These are phyloP conservation scores for Vireo griseus DNA, from an alignment of 2,797 vertebrate species.

Conservation along the genomic window DNA sequence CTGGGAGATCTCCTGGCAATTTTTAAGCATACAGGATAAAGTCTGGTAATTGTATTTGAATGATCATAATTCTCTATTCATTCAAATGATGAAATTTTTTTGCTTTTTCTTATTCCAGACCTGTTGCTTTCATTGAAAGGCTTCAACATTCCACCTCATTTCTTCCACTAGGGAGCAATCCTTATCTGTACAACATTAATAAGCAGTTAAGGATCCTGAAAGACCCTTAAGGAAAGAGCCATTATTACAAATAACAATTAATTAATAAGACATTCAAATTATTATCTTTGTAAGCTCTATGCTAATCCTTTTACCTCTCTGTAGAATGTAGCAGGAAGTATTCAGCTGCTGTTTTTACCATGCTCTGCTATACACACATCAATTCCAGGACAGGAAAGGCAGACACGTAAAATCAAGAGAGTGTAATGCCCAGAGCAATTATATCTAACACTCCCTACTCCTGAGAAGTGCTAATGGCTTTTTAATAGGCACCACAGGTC, in stretches of 20 bases:
- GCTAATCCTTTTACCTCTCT: constrained; percentile 34
- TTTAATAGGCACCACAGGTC: constrained; percentile 44
- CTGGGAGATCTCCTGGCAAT: not conserved
- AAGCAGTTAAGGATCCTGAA: constrained; percentile 46
- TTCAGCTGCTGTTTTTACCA: not conserved
- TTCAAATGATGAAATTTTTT: not conserved
- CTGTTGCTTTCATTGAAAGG: constrained; percentile 6
- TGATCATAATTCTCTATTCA: not conserved
- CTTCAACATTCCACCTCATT: constrained; percentile 1
- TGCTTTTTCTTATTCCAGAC: not conserved
- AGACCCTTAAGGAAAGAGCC: constrained; percentile 41
- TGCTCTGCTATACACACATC: not conserved
- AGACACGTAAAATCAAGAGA: constrained; percentile 6
- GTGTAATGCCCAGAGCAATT: constrained; percentile 17
- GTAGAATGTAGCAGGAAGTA: constrained; percentile 3
- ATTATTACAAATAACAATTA: constrained; percentile 57
- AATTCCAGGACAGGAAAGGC: not conserved
- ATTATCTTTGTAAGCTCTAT: constrained; percentile 43
- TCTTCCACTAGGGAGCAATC: constrained; percentile 45
- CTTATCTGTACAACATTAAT: constrained; percentile 40
- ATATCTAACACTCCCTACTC: not conserved
- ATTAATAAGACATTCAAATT: constrained; percentile 58
- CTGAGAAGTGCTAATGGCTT: constrained; percentile 27
- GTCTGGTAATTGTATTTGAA: not conserved
- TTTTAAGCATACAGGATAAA: not conserved